These are phyloP conservation scores for Eptesicus fuscus DNA, from an alignment of 2,113 vertebrate species.

Conservation along the genomic window DNA sequence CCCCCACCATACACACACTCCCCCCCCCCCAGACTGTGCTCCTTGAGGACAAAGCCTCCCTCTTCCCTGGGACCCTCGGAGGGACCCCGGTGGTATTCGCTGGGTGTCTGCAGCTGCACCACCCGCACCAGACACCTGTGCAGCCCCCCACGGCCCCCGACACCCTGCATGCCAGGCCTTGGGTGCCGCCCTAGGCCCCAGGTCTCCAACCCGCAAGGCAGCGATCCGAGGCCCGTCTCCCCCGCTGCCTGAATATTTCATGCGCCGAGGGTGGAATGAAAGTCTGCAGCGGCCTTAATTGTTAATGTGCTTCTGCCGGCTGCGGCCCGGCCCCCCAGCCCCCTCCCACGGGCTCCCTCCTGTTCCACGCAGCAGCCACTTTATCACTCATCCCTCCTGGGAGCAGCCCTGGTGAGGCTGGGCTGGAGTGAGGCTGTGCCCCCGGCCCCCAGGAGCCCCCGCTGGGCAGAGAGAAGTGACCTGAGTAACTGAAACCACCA, in stretches of 20 bases:
- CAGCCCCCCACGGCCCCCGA: background rate
- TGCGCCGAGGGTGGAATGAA: background rate
- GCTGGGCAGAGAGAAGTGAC: background rate
- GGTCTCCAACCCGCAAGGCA: background rate
- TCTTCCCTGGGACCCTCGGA: background rate
- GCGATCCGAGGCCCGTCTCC: background rate
- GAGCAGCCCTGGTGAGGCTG: background rate
- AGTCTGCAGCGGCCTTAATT: slow-evolving; percentile 23
- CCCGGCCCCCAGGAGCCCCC: background rate
- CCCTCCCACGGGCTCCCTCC: background rate
- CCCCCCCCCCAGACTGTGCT: background rate
- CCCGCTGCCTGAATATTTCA: slow-evolving; percentile 57
- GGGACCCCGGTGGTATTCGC: fast-evolving
- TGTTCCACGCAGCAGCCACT: background rate
- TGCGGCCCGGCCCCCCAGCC: background rate
- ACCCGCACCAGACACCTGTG: background rate
- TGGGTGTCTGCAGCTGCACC: fast-evolving
- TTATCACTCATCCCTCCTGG: background rate
- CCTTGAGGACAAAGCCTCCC: background rate
- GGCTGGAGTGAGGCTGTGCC: background rate
- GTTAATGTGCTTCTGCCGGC: slow-evolving; percentile 40
- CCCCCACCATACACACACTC: too few species aligned
- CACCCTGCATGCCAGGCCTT: background rate
- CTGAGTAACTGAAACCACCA: background rate
- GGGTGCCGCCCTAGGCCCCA: background rate